phyloP scores from a whole-genome alignment of 2,113 vertebrate genomes.

The Takifugu flavidus region DNA sequence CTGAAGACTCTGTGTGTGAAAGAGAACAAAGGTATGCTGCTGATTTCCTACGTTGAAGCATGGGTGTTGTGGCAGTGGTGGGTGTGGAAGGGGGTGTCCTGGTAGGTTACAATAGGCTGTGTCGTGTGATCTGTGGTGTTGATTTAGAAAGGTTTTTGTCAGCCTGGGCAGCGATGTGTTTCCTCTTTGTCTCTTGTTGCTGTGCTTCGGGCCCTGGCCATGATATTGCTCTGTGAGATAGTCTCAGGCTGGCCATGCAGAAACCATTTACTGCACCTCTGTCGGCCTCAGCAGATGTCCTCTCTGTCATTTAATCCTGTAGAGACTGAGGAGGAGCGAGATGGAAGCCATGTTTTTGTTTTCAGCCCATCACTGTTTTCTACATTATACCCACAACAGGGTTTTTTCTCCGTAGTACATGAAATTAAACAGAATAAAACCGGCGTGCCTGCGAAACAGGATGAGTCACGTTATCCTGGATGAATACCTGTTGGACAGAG shows the following conservation, averaged over 20 bases:
- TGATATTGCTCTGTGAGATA: constrained; percentile 49
- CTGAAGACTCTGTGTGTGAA: constrained; percentile 80
- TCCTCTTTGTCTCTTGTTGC: constrained; percentile 29
- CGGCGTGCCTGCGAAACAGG: constrained; percentile 13
- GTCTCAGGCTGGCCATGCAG: constrained; percentile 50
- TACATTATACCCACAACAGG: not conserved
- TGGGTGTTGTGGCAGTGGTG: constrained; percentile 54
- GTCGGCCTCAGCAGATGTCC: constrained; percentile 44
- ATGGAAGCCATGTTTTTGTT: constrained; percentile 27
- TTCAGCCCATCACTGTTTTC: constrained; percentile 4
- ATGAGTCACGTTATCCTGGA: constrained; percentile 18
- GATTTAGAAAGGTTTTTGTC: constrained; percentile 36
- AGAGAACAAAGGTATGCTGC: constrained; percentile 79
- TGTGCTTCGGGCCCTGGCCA: constrained; percentile 40
- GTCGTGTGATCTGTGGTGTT: constrained; percentile 38
- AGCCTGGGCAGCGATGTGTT: constrained; percentile 41
- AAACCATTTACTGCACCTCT: constrained; percentile 52
- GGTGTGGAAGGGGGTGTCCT: constrained; percentile 45
- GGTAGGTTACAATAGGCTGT: constrained; percentile 33
- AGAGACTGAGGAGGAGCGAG: constrained; percentile 25
- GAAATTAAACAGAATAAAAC: not conserved
- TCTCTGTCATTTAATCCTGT: constrained; percentile 44
- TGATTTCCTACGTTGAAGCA: constrained; percentile 71
- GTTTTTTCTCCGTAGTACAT: constrained; percentile 12
- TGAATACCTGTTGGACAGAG: constrained; percentile 40